Base-by-base conservation (phyloP, 2,113 vertebrate genomes). In the Poeciliopsis prolifica region DNA sequence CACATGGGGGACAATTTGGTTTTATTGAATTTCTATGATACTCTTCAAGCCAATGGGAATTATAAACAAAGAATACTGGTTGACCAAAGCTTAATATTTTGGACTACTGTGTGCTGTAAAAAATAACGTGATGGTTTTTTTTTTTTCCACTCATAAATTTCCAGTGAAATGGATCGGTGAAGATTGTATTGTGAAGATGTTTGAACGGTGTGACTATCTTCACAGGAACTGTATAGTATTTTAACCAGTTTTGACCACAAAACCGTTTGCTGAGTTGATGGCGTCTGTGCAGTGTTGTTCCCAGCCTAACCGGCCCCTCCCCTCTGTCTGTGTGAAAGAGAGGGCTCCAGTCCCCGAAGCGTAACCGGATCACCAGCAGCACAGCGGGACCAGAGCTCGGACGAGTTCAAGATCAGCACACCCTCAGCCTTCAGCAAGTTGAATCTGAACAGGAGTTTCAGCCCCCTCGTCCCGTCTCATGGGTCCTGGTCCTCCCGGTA, bases 381-480 rank as follows among this genome's bases (percentile, higher is more conserved):
- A 70, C 95, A 92, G 80, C 93, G 79, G 42, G 95, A 96, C 28
- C 91, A 87, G 81, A 94, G 91, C 58, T 93, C 94, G 64, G 85
- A 73, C 29, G 81, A 94, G 10, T 99, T 99, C 91, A 96, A 97
- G 85, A 95, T 99, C 76, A 98, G 97, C 93, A 98, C 96, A 1
- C 97, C 97, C 0, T 98, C 97, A 22, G 98, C 98, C 83, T 99
- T 99, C 89, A 98, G 96, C 93, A 97, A 97, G 82, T 35, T 99
- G 81, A 94, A 95, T 0, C 91, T 94, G 31, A 96, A 97, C 66
- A 94, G 95, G 78, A 96, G 96, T 14, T 95, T 96, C 75, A 96
- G 96, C 79, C 96, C 97, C 31, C 80, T 96, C 35, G 82, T 96
- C 24, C 37, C 94, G 10, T 93, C 96, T 74, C 97, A 96, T 77